Evolutionary conservation across 2,797 vertebrate genomes (phyloP), one percentile per base, ranked within the genome.

Genomic region (Melanotaenia maccullochi): DNA sequence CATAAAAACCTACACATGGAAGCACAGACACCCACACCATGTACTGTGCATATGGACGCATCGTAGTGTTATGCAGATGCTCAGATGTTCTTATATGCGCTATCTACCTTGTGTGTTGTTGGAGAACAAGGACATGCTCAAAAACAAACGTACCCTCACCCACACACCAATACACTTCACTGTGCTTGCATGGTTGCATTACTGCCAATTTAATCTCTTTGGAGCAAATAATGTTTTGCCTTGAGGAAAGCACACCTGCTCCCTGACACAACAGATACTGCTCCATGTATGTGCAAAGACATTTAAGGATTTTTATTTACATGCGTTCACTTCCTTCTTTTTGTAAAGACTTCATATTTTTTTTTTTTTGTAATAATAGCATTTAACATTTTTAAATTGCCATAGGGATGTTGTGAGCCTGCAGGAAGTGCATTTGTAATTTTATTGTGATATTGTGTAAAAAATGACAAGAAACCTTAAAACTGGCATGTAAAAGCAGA

Each of bases 201-300:
- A 35, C 63, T 78, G 68, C 55, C 65, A 73, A 51, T 69, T 72
- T 32, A 58, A 79, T 79, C 58, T 79, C 63, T 71, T 60, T 66
- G 65, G 55, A 74, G 68, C 32, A 65, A 51, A 16, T 60, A 63
- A 49, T 3, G 28, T 64, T 63, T 75, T 25, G 59, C 73, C 84
- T 73, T 78, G 51, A 88, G 66, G 72, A 68, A 74, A 76, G 47
- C 30, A 62, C 83, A 85, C 82, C 85, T 91, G 85, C 81, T 87
- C 66, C 56, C 63, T 61, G 33, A 52, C 64, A 69, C 25, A 35
- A 22, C 60, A 9, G 30, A 71, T 42, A 54, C 22, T 8, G 57
- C 24, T 56, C n/a, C 52, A 64, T 44, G 44, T 32, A n/a, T 1
- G 3, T 18, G 18, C 12, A 54, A 59, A 25, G 9, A 38, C 20